Evolutionary conservation across 2,797 vertebrate species (phyloP).

Genomic region (Dipus sagitta): DNA sequence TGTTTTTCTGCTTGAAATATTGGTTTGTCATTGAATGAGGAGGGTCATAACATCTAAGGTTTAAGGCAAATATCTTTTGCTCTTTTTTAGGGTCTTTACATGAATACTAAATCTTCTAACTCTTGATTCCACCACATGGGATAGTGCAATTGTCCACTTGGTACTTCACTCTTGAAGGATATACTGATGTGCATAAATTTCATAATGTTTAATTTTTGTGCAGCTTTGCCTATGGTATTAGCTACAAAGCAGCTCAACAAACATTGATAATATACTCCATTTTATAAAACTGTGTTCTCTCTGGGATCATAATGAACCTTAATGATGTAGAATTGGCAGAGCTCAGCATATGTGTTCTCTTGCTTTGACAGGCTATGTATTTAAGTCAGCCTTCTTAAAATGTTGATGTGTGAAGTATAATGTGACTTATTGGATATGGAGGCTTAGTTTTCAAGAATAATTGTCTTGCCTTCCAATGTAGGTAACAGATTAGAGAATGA

Average conservation of each 20-base stretch:
- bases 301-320: constrained; percentile 65
- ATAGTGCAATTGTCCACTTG: neutral
- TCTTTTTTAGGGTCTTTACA: constrained; percentile 36
- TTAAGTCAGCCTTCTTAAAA: constrained; percentile 76
- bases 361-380: constrained; percentile 75
- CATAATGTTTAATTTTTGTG: neutral
- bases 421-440: constrained; percentile 78
- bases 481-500: constrained; percentile 55
- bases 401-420: constrained; percentile 56
- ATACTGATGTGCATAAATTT: neutral
- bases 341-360: constrained; percentile 65
- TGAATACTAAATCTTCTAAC: constrained; percentile 46
- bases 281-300: constrained; percentile 69
- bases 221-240: constrained; percentile 41
- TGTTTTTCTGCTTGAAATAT: constrained; percentile 24
- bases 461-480: constrained; percentile 60
- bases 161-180: constrained; percentile 56
- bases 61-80: neutral
- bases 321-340: constrained; percentile 75
- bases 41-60: neutral
- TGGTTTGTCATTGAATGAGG: constrained; percentile 23
- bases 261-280: constrained; percentile 52
- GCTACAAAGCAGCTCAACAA: constrained; percentile 65
- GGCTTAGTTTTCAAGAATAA: constrained; percentile 70
- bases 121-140: constrained; percentile 18